Evolutionary conservation across 1,140 invertebrate genomes (phyloP), one percentile per base, ranked within the genome.

Genomic region (Adelges cooleyi): DNA sequence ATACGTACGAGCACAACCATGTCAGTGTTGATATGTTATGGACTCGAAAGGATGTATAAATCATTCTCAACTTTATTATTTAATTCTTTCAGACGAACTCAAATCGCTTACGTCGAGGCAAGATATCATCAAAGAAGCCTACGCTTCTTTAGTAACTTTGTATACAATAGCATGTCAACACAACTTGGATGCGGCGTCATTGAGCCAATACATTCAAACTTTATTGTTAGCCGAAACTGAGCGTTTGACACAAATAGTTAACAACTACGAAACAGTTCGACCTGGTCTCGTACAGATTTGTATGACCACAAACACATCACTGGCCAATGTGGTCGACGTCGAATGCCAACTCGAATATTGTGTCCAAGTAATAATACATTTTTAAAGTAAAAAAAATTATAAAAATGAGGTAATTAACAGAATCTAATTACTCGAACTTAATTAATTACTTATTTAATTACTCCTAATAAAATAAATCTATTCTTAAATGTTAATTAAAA

Each of bases 111-210:
- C 53, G 3, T 56, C 66, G 23, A 67, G 59, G 59, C 33, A 56
- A 50, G 66, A 67, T 38, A 54, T 67, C 38, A 54, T 38, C 17
- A 67, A 67, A 67, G 66, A 67, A 50, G 66, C 54, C 0, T 56
- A 48, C 27, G 53, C 52, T 49, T 67, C 51, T 49, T 56, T 67
- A 5, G 48, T 67, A 6, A 18, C 53, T 22, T 2, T 67, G 1
- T 49, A 36, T 4, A 67, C 29, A 27, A 56, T 56, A 6, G 54
- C 52, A 22, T 36, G 27, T 22, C 10, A 38, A 56, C 18, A 67
- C 38, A 23, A 44, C 22, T 38, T 67, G 13, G 66, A 67, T 27
- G 38, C 52, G 17, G 6, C 5, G 2, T 38, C 38, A n/a, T n/a
- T 67, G 9, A 23, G 46, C 23, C 33, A 29, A 25, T 22, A 49